phyloP scores from a whole-genome alignment of 2,113 vertebrate species.

The Myodes glareolus region DNA sequence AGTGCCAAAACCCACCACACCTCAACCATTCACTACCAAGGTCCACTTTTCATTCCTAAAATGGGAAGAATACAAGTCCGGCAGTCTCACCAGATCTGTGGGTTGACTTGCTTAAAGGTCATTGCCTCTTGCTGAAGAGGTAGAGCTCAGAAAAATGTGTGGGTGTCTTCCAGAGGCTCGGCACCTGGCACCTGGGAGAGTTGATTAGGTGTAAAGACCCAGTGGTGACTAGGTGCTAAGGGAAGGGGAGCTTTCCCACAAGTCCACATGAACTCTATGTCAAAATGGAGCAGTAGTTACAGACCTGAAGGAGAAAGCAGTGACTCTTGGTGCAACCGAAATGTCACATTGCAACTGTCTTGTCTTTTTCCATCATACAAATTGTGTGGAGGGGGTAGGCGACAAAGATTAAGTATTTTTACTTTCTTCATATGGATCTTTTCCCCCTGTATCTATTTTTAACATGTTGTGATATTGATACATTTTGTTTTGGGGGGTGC shows the following conservation, averaged over 20 bases:
- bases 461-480: neutral
- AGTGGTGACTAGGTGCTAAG: neutral
- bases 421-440: neutral
- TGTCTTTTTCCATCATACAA: neutral
- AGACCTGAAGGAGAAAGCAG: neutral
- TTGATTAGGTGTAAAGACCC: neutral
- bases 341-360: neutral
- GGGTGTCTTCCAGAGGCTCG: neutral
- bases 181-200: neutral
- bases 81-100: neutral
- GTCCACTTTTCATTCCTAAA: neutral
- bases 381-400: neutral
- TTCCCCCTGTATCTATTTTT: neutral
- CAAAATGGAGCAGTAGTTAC: neutral
- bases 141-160: neutral
- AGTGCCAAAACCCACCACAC: neutral
- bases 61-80: neutral
- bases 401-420: neutral
- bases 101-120: neutral
- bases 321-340: neutral
- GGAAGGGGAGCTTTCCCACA: neutral
- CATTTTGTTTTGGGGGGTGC: neutral
- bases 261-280: neutral
- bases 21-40: neutral
- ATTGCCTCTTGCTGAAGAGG: neutral